These are phyloP conservation scores for Diorhabda sublineata DNA, from an alignment of 1,140 invertebrate genomes.

Conservation along the genomic window DNA sequence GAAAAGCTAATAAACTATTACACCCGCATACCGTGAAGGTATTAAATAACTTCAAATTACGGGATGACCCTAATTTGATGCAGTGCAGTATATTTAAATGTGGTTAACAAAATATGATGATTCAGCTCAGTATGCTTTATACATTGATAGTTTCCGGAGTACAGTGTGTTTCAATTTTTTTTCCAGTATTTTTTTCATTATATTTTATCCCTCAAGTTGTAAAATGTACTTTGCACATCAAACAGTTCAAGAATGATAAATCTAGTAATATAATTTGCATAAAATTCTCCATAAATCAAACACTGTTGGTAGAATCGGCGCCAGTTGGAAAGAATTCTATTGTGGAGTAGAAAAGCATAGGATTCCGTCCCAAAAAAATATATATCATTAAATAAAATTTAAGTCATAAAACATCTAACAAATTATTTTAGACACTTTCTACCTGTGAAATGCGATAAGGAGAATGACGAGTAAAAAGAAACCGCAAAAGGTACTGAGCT, in stretches of 20 bases:
- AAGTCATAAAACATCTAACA: slow-evolving; percentile 2
- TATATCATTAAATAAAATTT: slow-evolving; percentile 3
- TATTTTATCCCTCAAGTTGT: no score
- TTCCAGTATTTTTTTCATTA: no score
- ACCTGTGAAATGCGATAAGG: slow-evolving; percentile 1
- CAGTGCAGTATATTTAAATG: no score
- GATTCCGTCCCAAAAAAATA: not conserved
- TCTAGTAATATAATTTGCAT: not conserved
- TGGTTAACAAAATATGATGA: no score
- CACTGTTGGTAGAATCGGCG: not conserved
- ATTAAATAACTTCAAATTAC: no score
- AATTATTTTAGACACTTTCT: slow-evolving; percentile 3
- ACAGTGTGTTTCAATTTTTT: no score
- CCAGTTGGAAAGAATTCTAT: not conserved
- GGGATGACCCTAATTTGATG: no score
- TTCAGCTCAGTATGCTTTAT: no score
- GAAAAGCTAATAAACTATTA: no score
- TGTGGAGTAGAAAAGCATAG: not conserved
- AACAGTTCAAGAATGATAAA: not conserved
- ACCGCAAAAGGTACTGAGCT: not conserved
- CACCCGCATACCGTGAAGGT: no score
- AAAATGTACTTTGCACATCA: no score
- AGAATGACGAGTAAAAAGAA: not conserved
- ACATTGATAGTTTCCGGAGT: no score
- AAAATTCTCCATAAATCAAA: not conserved